These are phyloP conservation scores for Tenthredo amoena DNA, from an alignment of 2,888 invertebrate species.

Conservation along the genomic window DNA sequence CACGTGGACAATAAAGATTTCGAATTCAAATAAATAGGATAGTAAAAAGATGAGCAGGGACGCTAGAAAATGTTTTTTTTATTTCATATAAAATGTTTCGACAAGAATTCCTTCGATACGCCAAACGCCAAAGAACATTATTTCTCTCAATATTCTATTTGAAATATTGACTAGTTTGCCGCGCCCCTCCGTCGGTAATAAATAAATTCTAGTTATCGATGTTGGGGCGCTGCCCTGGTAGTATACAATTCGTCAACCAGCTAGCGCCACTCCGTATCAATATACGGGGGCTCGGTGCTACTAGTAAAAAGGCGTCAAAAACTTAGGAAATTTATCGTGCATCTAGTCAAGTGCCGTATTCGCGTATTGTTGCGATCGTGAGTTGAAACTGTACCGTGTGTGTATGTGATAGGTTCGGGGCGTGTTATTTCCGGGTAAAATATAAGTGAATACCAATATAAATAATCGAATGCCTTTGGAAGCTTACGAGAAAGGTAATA, in stretches of 20 bases:
- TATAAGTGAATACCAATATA: slow-evolving; percentile 30
- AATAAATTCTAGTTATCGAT: background rate
- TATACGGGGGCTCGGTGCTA: slow-evolving; percentile 54
- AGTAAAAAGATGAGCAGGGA: background rate
- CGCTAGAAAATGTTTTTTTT: background rate
- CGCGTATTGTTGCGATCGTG: slow-evolving; percentile 63
- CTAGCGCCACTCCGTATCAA: slow-evolving; percentile 51
- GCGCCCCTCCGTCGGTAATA: background rate
- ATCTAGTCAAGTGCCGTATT: slow-evolving; percentile 58
- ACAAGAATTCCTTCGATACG: too few species aligned
- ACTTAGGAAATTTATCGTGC: slow-evolving; percentile 64
- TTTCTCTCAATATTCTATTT: background rate
- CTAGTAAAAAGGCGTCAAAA: slow-evolving; percentile 63
- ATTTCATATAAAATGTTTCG: background rate
- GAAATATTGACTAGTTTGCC: background rate
- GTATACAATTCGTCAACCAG: background rate
- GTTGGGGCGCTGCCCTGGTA: slow-evolving; percentile 36
- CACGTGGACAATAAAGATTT: too few species aligned
- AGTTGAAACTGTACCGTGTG: slow-evolving; percentile 58
- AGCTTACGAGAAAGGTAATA: slow-evolving; percentile 55
- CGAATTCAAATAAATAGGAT: background rate
- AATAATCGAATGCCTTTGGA: slow-evolving; percentile 55
- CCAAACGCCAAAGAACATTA: background rate
- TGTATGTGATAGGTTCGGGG: slow-evolving; percentile 71
- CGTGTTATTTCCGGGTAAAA: slow-evolving; percentile 70